phyloP scores from a whole-genome alignment of 1,140 invertebrate genomes.

The Eulimnadia texana region DNA sequence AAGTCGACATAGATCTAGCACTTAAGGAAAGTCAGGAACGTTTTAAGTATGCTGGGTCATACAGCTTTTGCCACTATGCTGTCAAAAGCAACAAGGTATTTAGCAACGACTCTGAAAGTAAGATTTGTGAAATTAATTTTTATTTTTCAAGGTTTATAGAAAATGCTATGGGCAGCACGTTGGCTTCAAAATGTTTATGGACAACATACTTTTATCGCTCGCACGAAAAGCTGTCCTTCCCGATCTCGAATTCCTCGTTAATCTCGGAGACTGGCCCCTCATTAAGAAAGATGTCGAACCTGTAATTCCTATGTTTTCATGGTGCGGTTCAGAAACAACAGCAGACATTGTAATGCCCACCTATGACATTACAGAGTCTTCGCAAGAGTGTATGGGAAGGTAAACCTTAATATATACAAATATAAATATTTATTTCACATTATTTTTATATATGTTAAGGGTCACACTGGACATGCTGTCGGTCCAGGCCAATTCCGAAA shows the following conservation, averaged over 20 bases:
- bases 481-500: conserved; percentile 60
- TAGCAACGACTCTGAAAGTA: conserved; percentile 7
- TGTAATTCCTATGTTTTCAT: conserved; percentile 78
- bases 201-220: conserved; percentile 71
- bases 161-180: conserved; percentile 85
- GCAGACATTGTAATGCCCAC: conserved; percentile 87
- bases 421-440: neutral
- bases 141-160: conserved; percentile 48
- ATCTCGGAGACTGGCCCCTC: conserved; percentile 92
- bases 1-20: conserved; percentile 53
- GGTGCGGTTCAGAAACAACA: conserved; percentile 77
- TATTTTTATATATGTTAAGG: conserved; percentile 31
- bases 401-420: conserved; percentile 27
- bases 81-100: conserved; percentile 63
- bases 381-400: conserved; percentile 80
- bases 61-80: conserved; percentile 82
- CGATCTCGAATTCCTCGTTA: conserved; percentile 80
- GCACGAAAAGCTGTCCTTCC: conserved; percentile 67
- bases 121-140: conserved; percentile 1
- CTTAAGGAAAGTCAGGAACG: conserved; percentile 43
- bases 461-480: conserved; percentile 78
- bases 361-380: conserved; percentile 85
- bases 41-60: conserved; percentile 55
- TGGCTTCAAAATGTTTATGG: conserved; percentile 93
- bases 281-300: conserved; percentile 32